A percentile compares a stretch with the other conserved stretches of the same genome.
Evolutionary conservation across 2,888 invertebrate genomes (phyloP).

Genomic region (Blomia tropicalis): DNA sequence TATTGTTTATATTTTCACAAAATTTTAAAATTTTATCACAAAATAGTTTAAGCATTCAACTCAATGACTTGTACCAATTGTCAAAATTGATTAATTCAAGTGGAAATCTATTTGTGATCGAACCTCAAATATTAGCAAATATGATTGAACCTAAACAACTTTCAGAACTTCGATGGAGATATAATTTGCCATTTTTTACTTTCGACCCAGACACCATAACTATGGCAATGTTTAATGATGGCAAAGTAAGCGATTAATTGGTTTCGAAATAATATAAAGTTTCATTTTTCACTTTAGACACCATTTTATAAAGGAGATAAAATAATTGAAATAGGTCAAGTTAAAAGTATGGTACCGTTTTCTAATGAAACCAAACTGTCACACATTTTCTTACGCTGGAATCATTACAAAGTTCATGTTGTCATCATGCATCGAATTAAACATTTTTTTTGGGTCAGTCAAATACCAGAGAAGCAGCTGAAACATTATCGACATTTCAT

Average conservation of each 20-base stretch:
- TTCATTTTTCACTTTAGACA: neutral
- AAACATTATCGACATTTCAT: neutral
- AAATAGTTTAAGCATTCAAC: too few relatives aligned
- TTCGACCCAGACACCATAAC: neutral
- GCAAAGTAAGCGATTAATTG: neutral
- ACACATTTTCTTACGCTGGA: neutral
- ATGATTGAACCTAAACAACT: neutral
- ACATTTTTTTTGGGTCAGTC: constrained; percentile 17
- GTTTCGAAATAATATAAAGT: neutral
- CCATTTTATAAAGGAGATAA: neutral
- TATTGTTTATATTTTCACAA: neutral
- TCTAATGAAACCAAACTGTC: neutral
- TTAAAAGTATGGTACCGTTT: neutral
- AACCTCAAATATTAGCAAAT: neutral
- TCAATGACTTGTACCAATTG: too few relatives aligned
- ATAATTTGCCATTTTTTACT: neutral
- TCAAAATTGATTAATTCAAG: too few relatives aligned
- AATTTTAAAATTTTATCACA: neutral
- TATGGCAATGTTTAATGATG: neutral
- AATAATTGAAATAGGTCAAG: neutral
- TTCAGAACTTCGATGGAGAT: neutral
- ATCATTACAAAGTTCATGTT: neutral
- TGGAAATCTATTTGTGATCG: neutral
- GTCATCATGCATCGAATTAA: neutral
- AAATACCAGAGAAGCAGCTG: neutral